Conservation (phyloP, 2,888 invertebrate genomes). For the Hydrotaea cyrtoneurina region DNA sequence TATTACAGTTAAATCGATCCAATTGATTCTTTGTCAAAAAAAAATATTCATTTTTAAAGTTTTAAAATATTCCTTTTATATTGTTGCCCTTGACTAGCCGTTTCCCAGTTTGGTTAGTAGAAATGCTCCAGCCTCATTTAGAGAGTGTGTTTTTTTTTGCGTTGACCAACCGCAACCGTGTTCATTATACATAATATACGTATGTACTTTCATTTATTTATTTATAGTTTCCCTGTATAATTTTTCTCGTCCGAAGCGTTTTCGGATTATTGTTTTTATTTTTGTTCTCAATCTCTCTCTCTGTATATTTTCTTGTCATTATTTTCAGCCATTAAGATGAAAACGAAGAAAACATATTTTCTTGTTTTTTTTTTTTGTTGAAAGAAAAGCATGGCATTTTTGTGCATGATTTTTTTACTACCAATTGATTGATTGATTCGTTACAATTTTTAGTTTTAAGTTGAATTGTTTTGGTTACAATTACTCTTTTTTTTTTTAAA, state of each 20-base stretch:
- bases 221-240: too few species aligned
- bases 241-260: not conserved
- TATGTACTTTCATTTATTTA: not conserved
- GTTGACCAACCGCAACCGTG: not conserved
- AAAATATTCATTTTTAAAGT: too few species aligned
- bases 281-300: conserved; percentile 27
- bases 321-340: conserved; percentile 13
- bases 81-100: not conserved
- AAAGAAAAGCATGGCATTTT: conserved; percentile 77
- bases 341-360: not conserved
- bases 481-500: conserved; percentile 16
- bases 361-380: conserved; percentile 2
- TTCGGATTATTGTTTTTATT: not conserved
- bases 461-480: too few species aligned
- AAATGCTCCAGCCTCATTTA: conserved; percentile 16
- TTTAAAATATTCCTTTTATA: too few species aligned
- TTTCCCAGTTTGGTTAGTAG: not conserved
- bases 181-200: not conserved
- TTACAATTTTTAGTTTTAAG: too few species aligned
- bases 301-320: conserved; percentile 22
- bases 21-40: too few species aligned
- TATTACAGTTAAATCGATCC: too few species aligned
- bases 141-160: not conserved
- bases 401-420: conserved; percentile 74
- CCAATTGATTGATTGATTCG: conserved; percentile 2